phyloP scores from a whole-genome alignment of 2,797 vertebrate genomes.

The Diplodus sargus region DNA sequence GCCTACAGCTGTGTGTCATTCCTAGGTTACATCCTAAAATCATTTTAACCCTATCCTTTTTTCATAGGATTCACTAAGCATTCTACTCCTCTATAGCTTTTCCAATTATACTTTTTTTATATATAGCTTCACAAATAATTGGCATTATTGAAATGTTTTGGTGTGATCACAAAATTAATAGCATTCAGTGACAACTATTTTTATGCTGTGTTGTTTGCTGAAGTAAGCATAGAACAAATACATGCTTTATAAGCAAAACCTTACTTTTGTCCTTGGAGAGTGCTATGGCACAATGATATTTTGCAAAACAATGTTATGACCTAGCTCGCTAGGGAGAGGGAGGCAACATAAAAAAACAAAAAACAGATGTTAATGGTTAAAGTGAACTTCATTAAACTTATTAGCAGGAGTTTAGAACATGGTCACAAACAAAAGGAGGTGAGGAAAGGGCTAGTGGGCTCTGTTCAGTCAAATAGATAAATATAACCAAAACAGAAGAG shows the following conservation, averaged over 20 bases:
- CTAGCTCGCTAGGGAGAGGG: no score
- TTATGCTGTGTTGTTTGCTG: slow-evolving; percentile 5
- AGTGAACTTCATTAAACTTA: no score
- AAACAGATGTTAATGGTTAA: no score
- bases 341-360: no score
- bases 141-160: neutral
- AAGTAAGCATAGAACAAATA: slow-evolving; percentile 17
- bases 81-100: neutral
- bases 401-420: no score
- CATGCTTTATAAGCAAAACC: neutral
- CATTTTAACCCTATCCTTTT: no score
- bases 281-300: neutral
- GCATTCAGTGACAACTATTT: slow-evolving; percentile 2
- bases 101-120: neutral
- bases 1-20: slow-evolving; percentile 17
- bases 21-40: neutral
- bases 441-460: no score
- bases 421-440: no score
- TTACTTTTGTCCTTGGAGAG: slow-evolving; percentile 8
- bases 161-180: slow-evolving; percentile 1
- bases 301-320: neutral
- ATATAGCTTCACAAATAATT: neutral
- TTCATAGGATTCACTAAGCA: no score
- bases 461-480: no score
- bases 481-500: no score